Evolutionary conservation across 2,797 vertebrate genomes (phyloP).

Genomic region (Mionectes olivaceus): DNA sequence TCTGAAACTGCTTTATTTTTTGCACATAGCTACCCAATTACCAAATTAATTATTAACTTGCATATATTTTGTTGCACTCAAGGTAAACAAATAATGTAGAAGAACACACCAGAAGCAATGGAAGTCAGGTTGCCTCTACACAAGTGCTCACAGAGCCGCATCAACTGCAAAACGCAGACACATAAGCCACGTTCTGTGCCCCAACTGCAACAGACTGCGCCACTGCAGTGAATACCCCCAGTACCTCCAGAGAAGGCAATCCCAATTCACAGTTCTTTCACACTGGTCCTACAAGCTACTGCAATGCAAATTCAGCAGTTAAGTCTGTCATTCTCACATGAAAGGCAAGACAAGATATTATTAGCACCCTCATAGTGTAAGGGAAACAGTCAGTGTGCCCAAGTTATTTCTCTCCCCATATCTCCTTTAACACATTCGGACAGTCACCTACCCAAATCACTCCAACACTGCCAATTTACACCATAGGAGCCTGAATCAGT

Average conservation of each 20-base stretch:
- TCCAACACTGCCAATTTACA: constrained; percentile 55
- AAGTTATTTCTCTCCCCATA: neutral
- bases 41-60: neutral
- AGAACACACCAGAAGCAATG: neutral
- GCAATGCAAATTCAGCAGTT: neutral
- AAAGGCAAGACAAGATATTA: neutral
- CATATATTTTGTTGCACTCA: neutral
- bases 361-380: neutral
- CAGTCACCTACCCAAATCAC: constrained; percentile 58
- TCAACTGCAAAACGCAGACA: neutral
- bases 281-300: neutral
- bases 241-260: neutral
- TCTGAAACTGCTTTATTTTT: neutral
- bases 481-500: neutral
- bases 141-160: neutral
- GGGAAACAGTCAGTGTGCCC: neutral
- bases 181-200: neutral
- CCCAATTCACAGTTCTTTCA: neutral
- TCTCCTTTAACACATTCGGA: neutral
- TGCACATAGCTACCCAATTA: neutral
- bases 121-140: neutral
- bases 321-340: neutral
- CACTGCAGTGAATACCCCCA: neutral
- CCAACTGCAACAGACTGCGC: neutral
- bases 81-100: neutral